Conservation (phyloP, 2,888 invertebrate genomes). For the Thyatira batis region DNA sequence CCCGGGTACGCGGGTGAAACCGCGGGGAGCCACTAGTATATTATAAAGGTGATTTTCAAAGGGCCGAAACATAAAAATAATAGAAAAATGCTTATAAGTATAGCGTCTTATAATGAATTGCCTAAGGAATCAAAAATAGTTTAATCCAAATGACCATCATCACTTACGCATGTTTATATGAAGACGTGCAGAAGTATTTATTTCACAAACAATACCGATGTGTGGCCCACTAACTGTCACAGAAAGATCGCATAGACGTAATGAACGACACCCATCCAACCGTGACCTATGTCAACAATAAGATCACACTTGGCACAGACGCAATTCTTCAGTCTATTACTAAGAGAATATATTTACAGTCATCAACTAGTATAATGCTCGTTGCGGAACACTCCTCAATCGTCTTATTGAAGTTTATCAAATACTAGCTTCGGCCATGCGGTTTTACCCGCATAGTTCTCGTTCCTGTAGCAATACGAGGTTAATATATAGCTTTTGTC, state of each 20-base stretch:
- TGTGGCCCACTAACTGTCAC: neutral
- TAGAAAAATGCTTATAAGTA: too few species aligned
- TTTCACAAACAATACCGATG: neutral
- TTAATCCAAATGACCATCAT: neutral
- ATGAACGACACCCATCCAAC: conserved; percentile 17
- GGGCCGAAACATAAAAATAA: too few species aligned
- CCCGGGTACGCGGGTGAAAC: too few species aligned
- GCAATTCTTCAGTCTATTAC: conserved; percentile 42
- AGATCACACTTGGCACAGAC: conserved; percentile 55
- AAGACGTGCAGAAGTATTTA: neutral
- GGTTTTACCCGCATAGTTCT: too few species aligned
- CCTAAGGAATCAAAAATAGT: too few species aligned
- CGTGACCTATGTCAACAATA: conserved; percentile 63
- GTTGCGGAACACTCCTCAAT: neutral
- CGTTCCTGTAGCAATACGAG: too few species aligned
- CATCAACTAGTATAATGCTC: conserved; percentile 25
- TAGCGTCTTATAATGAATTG: too few species aligned
- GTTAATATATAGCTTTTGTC: too few species aligned
- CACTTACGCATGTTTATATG: neutral
- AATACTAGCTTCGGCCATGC: too few species aligned
- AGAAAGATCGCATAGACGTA: neutral
- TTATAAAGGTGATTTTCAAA: too few species aligned
- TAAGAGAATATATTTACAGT: conserved; percentile 35
- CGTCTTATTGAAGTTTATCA: neutral
- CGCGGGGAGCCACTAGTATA: too few species aligned